These are phyloP conservation scores for Leuctra nigra DNA, from an alignment of 2,888 invertebrate genomes.

Conservation along the genomic window DNA sequence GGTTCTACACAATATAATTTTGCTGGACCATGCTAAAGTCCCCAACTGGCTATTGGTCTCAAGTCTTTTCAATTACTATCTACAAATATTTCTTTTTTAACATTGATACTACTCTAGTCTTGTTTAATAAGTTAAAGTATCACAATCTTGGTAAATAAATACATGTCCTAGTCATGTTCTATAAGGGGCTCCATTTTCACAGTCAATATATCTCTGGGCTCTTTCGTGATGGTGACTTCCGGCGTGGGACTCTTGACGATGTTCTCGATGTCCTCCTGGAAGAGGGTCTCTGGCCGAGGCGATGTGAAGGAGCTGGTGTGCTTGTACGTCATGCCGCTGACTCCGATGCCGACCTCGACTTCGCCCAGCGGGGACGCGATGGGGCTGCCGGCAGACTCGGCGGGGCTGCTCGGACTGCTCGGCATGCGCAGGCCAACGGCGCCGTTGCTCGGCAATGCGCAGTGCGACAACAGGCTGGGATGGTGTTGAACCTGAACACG, in stretches of 20 bases:
- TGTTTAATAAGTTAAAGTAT: conserved; percentile 16
- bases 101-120: conserved; percentile 1
- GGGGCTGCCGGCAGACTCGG: conserved; percentile 32
- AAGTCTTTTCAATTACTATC: not conserved
- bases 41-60: no score
- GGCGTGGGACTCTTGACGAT: conserved; percentile 50
- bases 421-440: conserved; percentile 28
- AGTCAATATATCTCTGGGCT: conserved; percentile 23
- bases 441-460: conserved; percentile 23
- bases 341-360: conserved; percentile 51
- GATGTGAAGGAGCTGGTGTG: conserved; percentile 33
- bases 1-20: no score
- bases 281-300: conserved; percentile 49
- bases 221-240: conserved; percentile 22
- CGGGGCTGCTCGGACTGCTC: conserved; percentile 35
- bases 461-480: conserved; percentile 23
- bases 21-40: no score
- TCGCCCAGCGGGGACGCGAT: conserved; percentile 35
- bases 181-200: conserved; percentile 27
- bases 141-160: conserved; percentile 19
- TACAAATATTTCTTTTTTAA: no score
- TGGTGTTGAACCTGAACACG: conserved; percentile 48
- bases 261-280: conserved; percentile 57
- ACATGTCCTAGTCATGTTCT: conserved; percentile 19
- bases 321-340: conserved; percentile 59